Evolutionary conservation across 2,113 vertebrate genomes (phyloP), one percentile per base, ranked within the genome.

Genomic region (Butorides virescens): DNA sequence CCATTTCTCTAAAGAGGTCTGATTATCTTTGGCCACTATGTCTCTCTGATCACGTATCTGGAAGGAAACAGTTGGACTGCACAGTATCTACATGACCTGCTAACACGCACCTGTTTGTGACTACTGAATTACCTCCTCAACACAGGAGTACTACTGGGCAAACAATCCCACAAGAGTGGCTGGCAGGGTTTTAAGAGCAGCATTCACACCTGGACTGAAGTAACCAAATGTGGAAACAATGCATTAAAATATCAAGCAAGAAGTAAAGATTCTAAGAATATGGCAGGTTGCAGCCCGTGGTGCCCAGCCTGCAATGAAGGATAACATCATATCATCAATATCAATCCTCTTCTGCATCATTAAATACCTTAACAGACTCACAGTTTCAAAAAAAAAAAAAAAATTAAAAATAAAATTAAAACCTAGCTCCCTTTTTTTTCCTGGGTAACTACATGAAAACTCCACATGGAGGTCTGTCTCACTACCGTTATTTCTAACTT

Each of bases 401-500:
- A 42, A 42, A 39, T 39, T 30, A 13, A 56, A 74, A n/a, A n/a
- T n/a, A 73, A 83, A 78, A 27, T 20, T 8, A 61, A 76, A 95
- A 32, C 44, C 74, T 86, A 86, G 61, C 58, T 92, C 21, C 25
- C 5, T 4, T 15, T 11, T 66, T 47, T 15, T 47, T 15, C 4
- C 34, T 90, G 76, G 49, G 37, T 91, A 93, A 86, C 77, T 83
- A 93, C 66, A 89, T 39, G 68, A 95, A 97, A 97, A 93, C 44
- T 75, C 72, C 63, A 56, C 34, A 80, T 7, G 21, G 73, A 94
- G 25, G 42, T 93, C 49, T 85, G 62, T 74, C 96, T 96, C 93
- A 74, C 91, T 96, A 89, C 74, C 88, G 86, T 67, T 95, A 91
- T 81, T 96, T 97, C 86, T 92, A 95, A 95, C 32, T 80, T 88